Base-by-base conservation (phyloP, 2,113 vertebrate genomes). In the Otolemur garnettii region DNA sequence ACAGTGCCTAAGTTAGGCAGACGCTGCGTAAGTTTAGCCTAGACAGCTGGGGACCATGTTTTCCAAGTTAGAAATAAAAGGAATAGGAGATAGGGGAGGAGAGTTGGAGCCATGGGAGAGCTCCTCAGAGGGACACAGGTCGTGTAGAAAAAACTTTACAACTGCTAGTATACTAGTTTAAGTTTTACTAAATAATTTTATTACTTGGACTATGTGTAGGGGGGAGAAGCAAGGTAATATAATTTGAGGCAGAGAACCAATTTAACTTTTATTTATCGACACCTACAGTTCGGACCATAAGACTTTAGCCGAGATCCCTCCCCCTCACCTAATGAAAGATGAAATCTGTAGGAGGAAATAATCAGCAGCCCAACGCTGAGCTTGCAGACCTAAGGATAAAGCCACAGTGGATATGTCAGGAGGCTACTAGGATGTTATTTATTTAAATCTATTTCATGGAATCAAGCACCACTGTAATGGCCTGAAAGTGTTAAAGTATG, bases 381-480 rank as follows among this genome's bases (percentile, higher is more conserved):
- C 72, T 94, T 94, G 78, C 94, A 95, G 79, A 72, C 45, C 72
- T 88, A 79, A 89, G 30, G 91, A 71, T 75, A 96, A 95, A 97
- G 38, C 60, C 69, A 97, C 93, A 96, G 81, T 97, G 91, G 86
- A 87, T 87, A 21, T 94, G 89, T 96, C 95, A 89, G 57, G 96
- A 82, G 89, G 53, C 91, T 96, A 90, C 75, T 72, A 62, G 83
- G 53, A 55, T 83, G 75, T 97, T 97, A 96, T 96, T 97, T 98
- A 97, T 97, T 96, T 96, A 97, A 97, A 97, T 97, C 90, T 97
- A 96, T 94, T 97, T 94, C 94, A 87, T 75, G 87, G 83, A 97
- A 96, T 94, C 83, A 69, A 97, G 66, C 71, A 90, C 79, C 83
- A 95, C 66, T 79, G 96, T 97, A 96, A 96, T 97, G 86, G 91